Conservation (phyloP, 2,888 invertebrate genomes). For the Polietes domitor region DNA sequence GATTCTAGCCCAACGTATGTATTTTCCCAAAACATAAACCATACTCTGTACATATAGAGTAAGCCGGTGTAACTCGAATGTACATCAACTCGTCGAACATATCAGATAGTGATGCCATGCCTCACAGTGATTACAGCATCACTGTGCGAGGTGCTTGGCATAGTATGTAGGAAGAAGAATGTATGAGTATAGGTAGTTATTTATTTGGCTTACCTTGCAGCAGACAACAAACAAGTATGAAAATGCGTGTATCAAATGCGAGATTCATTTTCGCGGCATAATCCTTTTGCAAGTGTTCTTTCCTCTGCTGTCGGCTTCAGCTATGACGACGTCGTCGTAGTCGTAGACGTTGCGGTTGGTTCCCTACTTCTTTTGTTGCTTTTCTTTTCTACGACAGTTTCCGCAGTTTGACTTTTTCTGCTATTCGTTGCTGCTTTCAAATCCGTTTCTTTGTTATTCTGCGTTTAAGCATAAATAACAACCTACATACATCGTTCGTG, state of each 20-base stretch:
- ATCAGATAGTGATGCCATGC: too few species aligned
- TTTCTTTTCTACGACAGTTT: not conserved
- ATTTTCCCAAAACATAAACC: too few species aligned
- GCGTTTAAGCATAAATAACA: not conserved
- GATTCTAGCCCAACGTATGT: too few species aligned
- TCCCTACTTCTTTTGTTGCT: conserved; percentile 4
- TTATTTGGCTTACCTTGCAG: conserved; percentile 74
- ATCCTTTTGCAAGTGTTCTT: conserved; percentile 72
- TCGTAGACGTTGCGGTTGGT: conserved; percentile 9
- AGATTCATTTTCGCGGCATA: conserved; percentile 80
- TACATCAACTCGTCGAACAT: too few species aligned
- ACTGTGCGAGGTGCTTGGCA: too few species aligned
- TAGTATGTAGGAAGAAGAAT: too few species aligned
- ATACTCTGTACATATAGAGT: too few species aligned
- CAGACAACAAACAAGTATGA: conserved; percentile 77
- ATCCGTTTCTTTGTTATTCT: conserved; percentile 22
- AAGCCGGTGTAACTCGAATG: too few species aligned
- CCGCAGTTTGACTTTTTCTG: not conserved
- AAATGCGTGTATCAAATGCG: conserved; percentile 77
- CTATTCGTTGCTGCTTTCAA: conserved; percentile 5
- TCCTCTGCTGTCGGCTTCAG: conserved; percentile 36
- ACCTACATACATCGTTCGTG: not conserved
- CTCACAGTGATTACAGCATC: too few species aligned
- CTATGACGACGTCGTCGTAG: not conserved
- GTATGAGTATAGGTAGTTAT: not conserved